Evolutionary conservation across 2,888 invertebrate species (phyloP).

Genomic region (Sesamia inferens): DNA sequence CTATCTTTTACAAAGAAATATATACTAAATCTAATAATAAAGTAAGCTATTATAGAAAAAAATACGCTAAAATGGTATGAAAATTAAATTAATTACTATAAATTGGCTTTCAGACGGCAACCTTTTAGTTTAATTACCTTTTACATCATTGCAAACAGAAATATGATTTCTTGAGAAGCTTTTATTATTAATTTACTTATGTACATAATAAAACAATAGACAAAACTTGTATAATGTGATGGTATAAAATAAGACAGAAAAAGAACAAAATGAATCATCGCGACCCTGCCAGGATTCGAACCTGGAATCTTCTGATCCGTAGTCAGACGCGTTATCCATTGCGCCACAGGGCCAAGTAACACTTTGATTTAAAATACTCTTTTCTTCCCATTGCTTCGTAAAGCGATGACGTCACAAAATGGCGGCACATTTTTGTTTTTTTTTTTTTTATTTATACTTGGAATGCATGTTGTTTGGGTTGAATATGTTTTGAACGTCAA

Average conservation of each 20-base stretch:
- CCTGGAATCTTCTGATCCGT: conserved; percentile 93
- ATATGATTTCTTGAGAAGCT: conserved; percentile 29
- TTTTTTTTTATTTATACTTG: conserved; percentile 3
- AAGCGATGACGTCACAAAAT: conserved; percentile 36
- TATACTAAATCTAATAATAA: conserved; percentile 7
- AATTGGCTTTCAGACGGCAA: conserved; percentile 30
- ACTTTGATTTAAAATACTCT: conserved; percentile 8
- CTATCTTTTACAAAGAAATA: not conserved
- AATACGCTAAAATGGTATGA: conserved; percentile 26
- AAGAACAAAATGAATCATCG: conserved; percentile 48
- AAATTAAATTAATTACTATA: conserved; percentile 49
- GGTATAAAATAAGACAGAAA: conserved; percentile 15
- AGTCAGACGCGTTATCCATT: conserved; percentile 93
- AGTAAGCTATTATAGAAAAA: conserved; percentile 22
- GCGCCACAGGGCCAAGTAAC: conserved; percentile 90
- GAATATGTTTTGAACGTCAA: not conserved
- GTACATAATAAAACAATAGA: too few relatives aligned
- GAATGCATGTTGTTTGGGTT: not conserved
- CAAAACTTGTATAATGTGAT: too few relatives aligned
- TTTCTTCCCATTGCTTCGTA: not conserved
- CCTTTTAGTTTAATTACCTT: conserved; percentile 49
- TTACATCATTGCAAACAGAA: too few relatives aligned
- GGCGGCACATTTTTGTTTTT: not conserved
- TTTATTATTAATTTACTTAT: conserved; percentile 23
- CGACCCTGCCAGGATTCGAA: conserved; percentile 92